phyloP scores from a whole-genome alignment of 1,140 invertebrate genomes.

The Temnothorax nylanderi region DNA sequence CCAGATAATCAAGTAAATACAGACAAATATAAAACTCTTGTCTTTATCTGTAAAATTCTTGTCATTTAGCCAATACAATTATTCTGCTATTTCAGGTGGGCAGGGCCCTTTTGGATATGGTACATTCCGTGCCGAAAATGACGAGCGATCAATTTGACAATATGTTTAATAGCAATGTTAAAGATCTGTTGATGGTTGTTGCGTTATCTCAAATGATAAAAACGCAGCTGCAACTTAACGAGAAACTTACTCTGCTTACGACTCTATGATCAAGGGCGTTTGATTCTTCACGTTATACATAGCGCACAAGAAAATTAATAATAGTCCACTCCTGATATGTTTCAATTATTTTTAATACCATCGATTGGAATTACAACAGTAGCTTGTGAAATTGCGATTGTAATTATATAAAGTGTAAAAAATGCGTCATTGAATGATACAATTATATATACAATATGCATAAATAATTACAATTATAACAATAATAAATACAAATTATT shows the following conservation, averaged over 20 bases:
- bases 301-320: constrained; percentile 10
- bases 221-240: constrained; percentile 97
- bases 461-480: constrained; percentile 28
- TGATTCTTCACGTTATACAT: neutral
- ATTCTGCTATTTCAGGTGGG: constrained; percentile 87
- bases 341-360: neutral
- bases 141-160: constrained; percentile 95
- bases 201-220: constrained; percentile 98
- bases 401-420: constrained; percentile 21
- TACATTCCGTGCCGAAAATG: constrained; percentile 96
- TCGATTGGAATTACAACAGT: neutral
- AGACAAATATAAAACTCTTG: neutral
- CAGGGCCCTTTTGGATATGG: constrained; percentile 94
- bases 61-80: neutral
- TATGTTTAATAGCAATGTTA: constrained; percentile 98
- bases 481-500: constrained; percentile 55
- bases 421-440: neutral
- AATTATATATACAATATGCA: neutral
- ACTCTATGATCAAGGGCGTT: constrained; percentile 84
- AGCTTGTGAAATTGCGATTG: neutral
- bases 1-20: constrained; percentile 89
- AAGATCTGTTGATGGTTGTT: constrained; percentile 98
- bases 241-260: constrained; percentile 95
- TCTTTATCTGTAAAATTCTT: neutral
- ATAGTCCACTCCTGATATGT: constrained; percentile 10